Conservation (phyloP, 1,140 invertebrate species). For the Vanessa atalanta region DNA sequence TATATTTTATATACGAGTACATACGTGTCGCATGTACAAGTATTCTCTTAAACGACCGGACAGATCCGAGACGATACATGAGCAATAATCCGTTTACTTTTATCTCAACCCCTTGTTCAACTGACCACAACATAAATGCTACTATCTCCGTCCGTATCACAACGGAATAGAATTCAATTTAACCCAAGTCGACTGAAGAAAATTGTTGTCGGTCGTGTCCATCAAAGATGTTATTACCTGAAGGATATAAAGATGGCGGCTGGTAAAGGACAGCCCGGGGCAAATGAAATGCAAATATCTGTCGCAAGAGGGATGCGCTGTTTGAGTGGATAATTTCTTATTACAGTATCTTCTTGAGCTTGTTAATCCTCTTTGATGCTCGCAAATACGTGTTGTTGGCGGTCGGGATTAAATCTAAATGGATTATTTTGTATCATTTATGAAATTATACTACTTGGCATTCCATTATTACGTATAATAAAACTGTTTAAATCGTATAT, state of each 20-base stretch:
- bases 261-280: constrained; percentile 52
- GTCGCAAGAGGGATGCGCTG: constrained; percentile 43
- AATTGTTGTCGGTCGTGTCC: constrained; percentile 48
- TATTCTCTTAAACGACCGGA: constrained; percentile 45
- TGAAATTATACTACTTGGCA: background rate
- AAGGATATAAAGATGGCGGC: constrained; percentile 65
- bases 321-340: constrained; percentile 39
- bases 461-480: background rate
- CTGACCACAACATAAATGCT: constrained; percentile 34
- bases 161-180: constrained; percentile 41
- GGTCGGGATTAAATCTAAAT: constrained; percentile 2
- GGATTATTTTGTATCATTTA: background rate
- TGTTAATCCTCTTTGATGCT: constrained; percentile 12
- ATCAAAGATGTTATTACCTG: constrained; percentile 79
- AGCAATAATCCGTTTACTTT: constrained; percentile 78
- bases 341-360: constrained; percentile 6
- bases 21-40: constrained; percentile 14
- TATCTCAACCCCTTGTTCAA: constrained; percentile 66
- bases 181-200: background rate
- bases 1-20: background rate
- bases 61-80: constrained; percentile 62
- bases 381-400: constrained; percentile 2
- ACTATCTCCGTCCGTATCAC: constrained; percentile 20
- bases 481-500: too few relatives aligned
- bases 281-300: constrained; percentile 75